phyloP scores from a whole-genome alignment of 2,797 vertebrate genomes.

The Ctenopoma multispine region DNA sequence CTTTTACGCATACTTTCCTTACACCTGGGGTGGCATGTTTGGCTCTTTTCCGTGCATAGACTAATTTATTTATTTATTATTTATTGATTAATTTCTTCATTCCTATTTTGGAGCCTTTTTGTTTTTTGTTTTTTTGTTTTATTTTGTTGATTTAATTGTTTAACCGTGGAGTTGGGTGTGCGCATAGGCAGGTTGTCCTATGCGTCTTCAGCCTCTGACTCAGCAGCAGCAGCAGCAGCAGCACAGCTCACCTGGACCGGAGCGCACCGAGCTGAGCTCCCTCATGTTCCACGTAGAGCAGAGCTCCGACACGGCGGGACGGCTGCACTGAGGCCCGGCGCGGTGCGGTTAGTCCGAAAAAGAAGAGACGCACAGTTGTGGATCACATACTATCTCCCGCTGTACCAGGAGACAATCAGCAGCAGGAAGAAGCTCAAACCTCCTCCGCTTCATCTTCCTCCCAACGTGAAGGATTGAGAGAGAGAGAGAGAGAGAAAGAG shows the following conservation, averaged over 20 bases:
- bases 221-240: conserved; percentile 47
- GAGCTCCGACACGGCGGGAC: conserved; percentile 79
- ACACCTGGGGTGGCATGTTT: conserved; percentile 37
- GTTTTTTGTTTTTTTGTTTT: conserved; percentile 31
- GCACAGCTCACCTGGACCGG: conserved; percentile 87
- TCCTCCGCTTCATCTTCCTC: conserved; percentile 80
- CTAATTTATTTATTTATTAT: conserved; percentile 46
- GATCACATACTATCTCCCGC: conserved; percentile 72
- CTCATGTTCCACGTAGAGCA: conserved; percentile 78
- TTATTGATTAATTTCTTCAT: conserved; percentile 41
- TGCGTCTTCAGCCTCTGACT: conserved; percentile 84
- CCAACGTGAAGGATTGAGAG: conserved; percentile 75
- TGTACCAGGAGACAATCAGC: conserved; percentile 81
- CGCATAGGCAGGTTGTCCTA: conserved; percentile 69
- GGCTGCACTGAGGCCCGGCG: conserved; percentile 79
- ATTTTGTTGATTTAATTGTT: conserved; percentile 41
- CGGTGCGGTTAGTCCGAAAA: conserved; percentile 76
- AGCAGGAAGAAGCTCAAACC: conserved; percentile 76
- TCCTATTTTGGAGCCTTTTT: conserved; percentile 40
- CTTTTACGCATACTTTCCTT: conserved; percentile 63
- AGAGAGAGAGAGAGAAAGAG: conserved; percentile 49
- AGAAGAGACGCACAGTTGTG: conserved; percentile 73
- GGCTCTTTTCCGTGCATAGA: conserved; percentile 30
- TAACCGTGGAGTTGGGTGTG: conserved; percentile 63
- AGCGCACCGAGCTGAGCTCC: conserved; percentile 73